Conservation (phyloP, 2,797 vertebrate genomes). For the Allobates femoralis region DNA sequence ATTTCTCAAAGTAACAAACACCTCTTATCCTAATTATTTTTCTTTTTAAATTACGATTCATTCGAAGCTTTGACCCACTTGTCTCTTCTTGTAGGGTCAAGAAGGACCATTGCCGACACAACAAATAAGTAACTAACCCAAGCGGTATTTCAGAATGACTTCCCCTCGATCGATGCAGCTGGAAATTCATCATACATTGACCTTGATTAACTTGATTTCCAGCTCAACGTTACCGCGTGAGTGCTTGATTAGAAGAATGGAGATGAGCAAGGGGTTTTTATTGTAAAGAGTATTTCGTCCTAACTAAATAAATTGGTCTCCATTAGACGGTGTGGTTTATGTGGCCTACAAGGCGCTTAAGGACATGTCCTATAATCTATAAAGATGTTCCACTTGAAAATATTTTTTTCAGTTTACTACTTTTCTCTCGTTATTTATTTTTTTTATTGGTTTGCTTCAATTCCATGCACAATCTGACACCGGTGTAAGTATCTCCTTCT, state of each 20-base stretch:
- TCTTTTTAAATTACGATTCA: not conserved
- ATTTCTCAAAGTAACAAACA: too few species aligned
- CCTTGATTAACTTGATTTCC: slow-evolving; percentile 18
- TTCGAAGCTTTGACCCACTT: not conserved
- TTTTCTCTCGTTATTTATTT: not conserved
- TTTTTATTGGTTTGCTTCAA: not conserved
- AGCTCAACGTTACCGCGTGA: not conserved
- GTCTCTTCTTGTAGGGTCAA: not conserved
- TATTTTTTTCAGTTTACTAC: not conserved
- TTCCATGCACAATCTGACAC: slow-evolving; percentile 15
- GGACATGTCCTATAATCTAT: not conserved
- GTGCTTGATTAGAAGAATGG: not conserved
- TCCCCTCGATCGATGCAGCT: slow-evolving; percentile 9
- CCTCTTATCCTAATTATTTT: slow-evolving; percentile 1
- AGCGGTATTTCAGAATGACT: not conserved
- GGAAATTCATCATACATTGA: slow-evolving; percentile 13
- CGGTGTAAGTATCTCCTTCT: not conserved
- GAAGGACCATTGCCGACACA: not conserved
- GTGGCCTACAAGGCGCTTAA: not conserved
- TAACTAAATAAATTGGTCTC: slow-evolving; percentile 17
- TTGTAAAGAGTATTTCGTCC: slow-evolving; percentile 13
- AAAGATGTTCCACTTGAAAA: not conserved
- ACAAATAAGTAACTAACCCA: slow-evolving; percentile 16
- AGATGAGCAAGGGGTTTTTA: slow-evolving; percentile 2
- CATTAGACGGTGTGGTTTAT: slow-evolving; percentile 4